These are phyloP conservation scores for Barypeithes pellucidus DNA, from an alignment of 2,888 invertebrate genomes.

Conservation along the genomic window DNA sequence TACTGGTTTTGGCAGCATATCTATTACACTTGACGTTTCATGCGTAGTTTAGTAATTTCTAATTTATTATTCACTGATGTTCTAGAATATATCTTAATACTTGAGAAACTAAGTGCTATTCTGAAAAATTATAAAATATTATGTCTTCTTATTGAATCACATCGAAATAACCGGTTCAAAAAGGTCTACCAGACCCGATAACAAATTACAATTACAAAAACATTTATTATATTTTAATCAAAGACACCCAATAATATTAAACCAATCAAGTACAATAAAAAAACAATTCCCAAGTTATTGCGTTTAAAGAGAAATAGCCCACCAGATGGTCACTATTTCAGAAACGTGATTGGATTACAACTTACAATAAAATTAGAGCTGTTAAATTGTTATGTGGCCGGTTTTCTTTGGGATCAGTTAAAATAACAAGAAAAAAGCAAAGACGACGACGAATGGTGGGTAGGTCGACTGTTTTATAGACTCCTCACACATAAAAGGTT, in stretches of 20 bases:
- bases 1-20: no score
- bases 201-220: slow-evolving; percentile 7
- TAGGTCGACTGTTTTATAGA: slow-evolving; percentile 49
- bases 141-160: no score
- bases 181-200: not conserved
- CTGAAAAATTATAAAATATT: no score
- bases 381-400: slow-evolving; percentile 54
- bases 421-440: slow-evolving; percentile 34
- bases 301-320: slow-evolving; percentile 50
- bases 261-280: slow-evolving; percentile 38
- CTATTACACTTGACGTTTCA: no score
- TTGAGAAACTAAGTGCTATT: no score
- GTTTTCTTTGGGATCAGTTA: slow-evolving; percentile 43
- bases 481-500: slow-evolving; percentile 55
- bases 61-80: no score
- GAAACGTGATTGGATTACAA: slow-evolving; percentile 52
- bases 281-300: slow-evolving; percentile 44
- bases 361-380: slow-evolving; percentile 55
- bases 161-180: not conserved
- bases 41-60: no score
- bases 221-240: slow-evolving; percentile 26
- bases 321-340: slow-evolving; percentile 49
- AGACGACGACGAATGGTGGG: slow-evolving; percentile 50
- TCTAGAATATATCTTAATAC: no score
- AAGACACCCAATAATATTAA: slow-evolving; percentile 24